A percentile compares a stretch with the other conserved stretches of the same genome.
phyloP scores from a whole-genome alignment of 2,113 vertebrate genomes.

The Malurus melanocephalus region DNA sequence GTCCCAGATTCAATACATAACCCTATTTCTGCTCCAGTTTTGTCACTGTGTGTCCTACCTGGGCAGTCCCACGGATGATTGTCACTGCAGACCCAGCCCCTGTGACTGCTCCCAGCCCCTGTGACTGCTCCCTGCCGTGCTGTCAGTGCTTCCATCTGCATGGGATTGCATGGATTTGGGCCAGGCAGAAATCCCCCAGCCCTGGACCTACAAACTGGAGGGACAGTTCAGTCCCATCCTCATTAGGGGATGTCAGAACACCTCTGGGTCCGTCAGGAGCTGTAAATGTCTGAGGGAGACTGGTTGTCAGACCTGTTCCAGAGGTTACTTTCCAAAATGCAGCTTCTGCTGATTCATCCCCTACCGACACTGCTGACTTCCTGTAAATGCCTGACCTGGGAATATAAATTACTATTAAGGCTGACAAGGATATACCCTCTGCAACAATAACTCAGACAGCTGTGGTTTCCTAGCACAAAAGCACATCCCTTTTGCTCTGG shows the following conservation, averaged over 20 bases:
- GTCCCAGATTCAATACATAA: background rate
- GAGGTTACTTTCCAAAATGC: constrained; percentile 10
- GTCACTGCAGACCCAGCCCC: background rate
- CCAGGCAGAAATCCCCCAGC: background rate
- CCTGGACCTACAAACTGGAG: background rate
- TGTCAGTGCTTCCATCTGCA: background rate
- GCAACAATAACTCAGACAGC: background rate
- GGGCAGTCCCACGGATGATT: background rate
- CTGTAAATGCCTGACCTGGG: constrained; percentile 19
- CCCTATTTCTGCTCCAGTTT: background rate
- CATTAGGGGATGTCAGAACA: background rate
- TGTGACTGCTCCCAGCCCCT: background rate
- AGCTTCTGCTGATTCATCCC: constrained; percentile 56
- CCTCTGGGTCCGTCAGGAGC: background rate
- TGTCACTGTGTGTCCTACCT: background rate
- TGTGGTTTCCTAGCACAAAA: constrained; percentile 7
- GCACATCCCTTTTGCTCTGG: constrained; percentile 23
- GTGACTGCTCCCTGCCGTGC: fast-evolving
- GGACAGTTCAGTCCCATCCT: background rate
- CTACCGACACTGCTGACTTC: constrained; percentile 22
- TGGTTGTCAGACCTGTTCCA: background rate
- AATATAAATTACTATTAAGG: constrained; percentile 31
- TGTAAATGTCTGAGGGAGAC: background rate
- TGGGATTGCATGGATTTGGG: fast-evolving
- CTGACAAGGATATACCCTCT: constrained; percentile 53